Evolutionary conservation across 1,140 invertebrate species (phyloP).

Genomic region (Elymnias hypermnestra): DNA sequence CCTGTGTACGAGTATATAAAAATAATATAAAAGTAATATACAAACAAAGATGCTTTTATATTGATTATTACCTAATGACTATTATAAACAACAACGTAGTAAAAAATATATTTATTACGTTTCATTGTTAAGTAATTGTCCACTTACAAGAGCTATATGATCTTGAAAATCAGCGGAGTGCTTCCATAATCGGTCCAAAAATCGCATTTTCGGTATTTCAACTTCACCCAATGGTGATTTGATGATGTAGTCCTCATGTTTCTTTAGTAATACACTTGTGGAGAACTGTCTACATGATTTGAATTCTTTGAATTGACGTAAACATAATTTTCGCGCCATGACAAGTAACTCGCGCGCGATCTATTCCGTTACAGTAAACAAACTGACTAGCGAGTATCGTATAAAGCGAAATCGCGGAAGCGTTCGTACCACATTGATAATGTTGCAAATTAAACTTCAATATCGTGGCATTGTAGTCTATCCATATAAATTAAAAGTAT

Average conservation of each 20-base stretch:
- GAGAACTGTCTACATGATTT: conserved; percentile 46
- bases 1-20: too few relatives aligned
- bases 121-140: neutral
- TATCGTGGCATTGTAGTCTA: neutral
- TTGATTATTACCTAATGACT: too few relatives aligned
- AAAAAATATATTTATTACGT: neutral
- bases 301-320: conserved; percentile 47
- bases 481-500: too few relatives aligned
- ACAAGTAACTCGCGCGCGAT: conserved; percentile 34
- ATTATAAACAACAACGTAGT: too few relatives aligned
- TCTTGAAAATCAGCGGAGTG: conserved; percentile 37
- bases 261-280: conserved; percentile 27
- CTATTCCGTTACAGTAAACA: conserved; percentile 15
- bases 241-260: conserved; percentile 44
- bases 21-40: too few relatives aligned
- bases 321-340: conserved; percentile 46
- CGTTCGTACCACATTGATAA: conserved; percentile 8
- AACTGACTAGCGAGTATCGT: conserved; percentile 18
- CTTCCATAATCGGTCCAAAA: conserved; percentile 46
- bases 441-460: conserved; percentile 6
- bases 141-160: conserved; percentile 57
- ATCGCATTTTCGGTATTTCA: conserved; percentile 42
- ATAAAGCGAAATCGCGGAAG: conserved; percentile 1
- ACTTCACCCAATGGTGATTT: conserved; percentile 47
- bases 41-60: too few relatives aligned